Evolutionary conservation across 2,888 invertebrate species (phyloP).

Genomic region (Ctena decussata): DNA sequence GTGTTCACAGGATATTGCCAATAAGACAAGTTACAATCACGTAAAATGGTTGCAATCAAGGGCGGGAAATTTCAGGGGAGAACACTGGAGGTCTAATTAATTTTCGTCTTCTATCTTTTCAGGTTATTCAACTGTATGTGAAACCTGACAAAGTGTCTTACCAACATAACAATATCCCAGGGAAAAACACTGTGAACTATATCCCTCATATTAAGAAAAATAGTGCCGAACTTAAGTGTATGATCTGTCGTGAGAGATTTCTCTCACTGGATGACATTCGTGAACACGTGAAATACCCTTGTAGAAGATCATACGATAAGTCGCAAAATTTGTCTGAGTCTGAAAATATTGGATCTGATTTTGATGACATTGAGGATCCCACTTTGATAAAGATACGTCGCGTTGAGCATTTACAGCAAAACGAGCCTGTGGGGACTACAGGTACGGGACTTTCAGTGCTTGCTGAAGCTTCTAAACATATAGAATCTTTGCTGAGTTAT

Average conservation of each 20-base stretch:
- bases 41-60: no score
- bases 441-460: constrained; percentile 58
- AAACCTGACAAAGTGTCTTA: constrained; percentile 60
- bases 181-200: constrained; percentile 45
- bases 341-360: constrained; percentile 11
- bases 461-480: constrained; percentile 65
- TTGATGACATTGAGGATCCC: constrained; percentile 19
- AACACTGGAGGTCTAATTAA: no score
- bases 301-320: constrained; percentile 52
- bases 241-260: constrained; percentile 76
- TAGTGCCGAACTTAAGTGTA: constrained; percentile 69
- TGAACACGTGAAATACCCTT: constrained; percentile 77
- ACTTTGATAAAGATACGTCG: constrained; percentile 47
- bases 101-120: constrained; percentile 1
- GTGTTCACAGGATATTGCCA: no score
- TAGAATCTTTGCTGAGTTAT: constrained; percentile 46
- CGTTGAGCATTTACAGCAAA: constrained; percentile 28
- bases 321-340: neutral
- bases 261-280: constrained; percentile 74
- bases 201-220: constrained; percentile 60
- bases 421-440: neutral
- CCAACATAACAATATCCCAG: constrained; percentile 45
- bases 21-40: no score
- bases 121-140: constrained; percentile 64
- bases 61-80: no score